Evolutionary conservation across 2,888 invertebrate species (phyloP), one percentile per base, ranked within the genome.

Genomic region (Anticlea derivata): DNA sequence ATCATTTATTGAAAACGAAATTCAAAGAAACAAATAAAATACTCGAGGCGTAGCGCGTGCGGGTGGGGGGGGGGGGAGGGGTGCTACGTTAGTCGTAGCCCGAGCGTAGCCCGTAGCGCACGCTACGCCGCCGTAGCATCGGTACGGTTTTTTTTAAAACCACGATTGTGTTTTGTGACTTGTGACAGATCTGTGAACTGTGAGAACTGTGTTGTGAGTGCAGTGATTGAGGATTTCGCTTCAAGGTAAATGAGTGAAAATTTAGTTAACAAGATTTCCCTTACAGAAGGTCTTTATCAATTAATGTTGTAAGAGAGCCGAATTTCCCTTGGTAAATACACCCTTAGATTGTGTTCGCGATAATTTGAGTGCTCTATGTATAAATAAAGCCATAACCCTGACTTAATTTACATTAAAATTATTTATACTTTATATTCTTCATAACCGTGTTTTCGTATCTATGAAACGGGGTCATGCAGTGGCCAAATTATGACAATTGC

Each of bases 31-130:
- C 60, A 63, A 51, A 61, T 60, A 67, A 68, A 61, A 66, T 65
- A 63, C 60, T 63, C 64, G 38, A 58, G 63, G 70, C 66, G 71
- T 61, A 66, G 67, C 56, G 73, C 64, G 58, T 62, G 67, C 70
- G 68, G 64, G 61, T 64, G 60, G 60, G 61, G 62, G 66, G 75
- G 70, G 79, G 69, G 85, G 83, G 85, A 80, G 66, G 82, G 72
- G 75, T 73, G 65, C 78, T 79, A 77, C 86, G 85, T 77, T 86
- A 89, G 88, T 89, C 80, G 78, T 77, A 80, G 78, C 75, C 64
- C 73, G 75, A 80, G 76, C 86, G 86, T 83, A 79, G 83, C 72
- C 65, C 82, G 79, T 78, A 79, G 80, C 78, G 70, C 73, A 63
- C 85, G 86, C 85, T 84, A 83, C n/a, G 17, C 4, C 86, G 82